phyloP scores from a whole-genome alignment of 2,888 invertebrate species.

The Argyra leucocephala region DNA sequence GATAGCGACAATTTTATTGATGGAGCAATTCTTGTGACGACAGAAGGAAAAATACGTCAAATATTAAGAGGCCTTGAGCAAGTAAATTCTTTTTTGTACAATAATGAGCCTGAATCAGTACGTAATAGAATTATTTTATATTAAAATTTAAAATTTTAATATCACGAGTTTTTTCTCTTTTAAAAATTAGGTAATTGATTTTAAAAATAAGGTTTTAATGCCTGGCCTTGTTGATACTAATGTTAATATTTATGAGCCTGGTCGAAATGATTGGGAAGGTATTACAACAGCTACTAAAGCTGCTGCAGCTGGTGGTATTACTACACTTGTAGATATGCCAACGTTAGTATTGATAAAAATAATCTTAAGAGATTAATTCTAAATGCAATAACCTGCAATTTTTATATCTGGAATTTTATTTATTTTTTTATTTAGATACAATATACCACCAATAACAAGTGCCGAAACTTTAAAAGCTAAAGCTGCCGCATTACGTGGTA shows the following conservation, averaged over 20 bases:
- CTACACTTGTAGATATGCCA: conserved; percentile 64
- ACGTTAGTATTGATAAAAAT: conserved; percentile 43
- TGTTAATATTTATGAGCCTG: conserved; percentile 60
- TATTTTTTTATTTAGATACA: conserved; percentile 47
- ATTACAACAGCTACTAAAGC: conserved; percentile 60
- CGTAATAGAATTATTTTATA: conserved; percentile 21
- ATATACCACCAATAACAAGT: conserved; percentile 61
- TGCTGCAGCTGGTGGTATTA: conserved; percentile 63
- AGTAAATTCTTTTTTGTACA: conserved; percentile 44
- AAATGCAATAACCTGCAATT: conserved; percentile 9
- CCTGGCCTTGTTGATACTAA: conserved; percentile 63
- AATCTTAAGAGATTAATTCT: background rate
- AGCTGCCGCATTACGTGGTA: conserved; percentile 49
- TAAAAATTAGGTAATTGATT: conserved; percentile 44
- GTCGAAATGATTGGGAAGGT: conserved; percentile 62
- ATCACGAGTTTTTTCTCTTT: background rate
- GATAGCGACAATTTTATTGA: conserved; percentile 43
- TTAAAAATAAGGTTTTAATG: conserved; percentile 50
- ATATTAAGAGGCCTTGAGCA: conserved; percentile 47
- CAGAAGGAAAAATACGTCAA: conserved; percentile 50
- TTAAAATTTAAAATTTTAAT: conserved; percentile 2
- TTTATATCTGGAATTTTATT: conserved; percentile 9
- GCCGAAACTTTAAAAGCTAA: conserved; percentile 53
- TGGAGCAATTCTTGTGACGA: conserved; percentile 52
- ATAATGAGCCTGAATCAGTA: conserved; percentile 48